Conservation (phyloP, 1,140 invertebrate genomes). For the Calycopis cecrops region DNA sequence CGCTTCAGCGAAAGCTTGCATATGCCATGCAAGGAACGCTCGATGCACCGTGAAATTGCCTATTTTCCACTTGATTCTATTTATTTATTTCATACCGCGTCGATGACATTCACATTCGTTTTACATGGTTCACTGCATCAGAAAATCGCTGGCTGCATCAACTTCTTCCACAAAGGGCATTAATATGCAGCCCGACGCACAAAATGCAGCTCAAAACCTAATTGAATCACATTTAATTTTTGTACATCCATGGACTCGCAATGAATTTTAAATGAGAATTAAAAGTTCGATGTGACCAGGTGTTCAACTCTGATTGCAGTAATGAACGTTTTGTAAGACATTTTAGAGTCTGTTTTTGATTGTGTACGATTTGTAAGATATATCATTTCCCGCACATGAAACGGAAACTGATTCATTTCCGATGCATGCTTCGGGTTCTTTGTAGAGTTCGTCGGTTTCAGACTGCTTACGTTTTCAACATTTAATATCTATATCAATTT, state of each 20-base stretch:
- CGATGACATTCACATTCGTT: conserved; percentile 52
- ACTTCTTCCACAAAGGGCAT: conserved; percentile 18
- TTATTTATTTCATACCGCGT: conserved; percentile 71
- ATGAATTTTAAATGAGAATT: conserved; percentile 53
- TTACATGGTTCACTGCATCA: conserved; percentile 22
- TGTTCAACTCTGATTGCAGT: conserved; percentile 35
- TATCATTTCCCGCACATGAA: conserved; percentile 61
- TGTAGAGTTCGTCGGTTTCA: conserved; percentile 63
- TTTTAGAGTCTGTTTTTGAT: conserved; percentile 43
- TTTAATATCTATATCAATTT: conserved; percentile 70
- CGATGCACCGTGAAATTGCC: conserved; percentile 73
- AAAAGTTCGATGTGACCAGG: conserved; percentile 48
- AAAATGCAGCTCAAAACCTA: conserved; percentile 28
- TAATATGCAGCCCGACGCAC: conserved; percentile 24
- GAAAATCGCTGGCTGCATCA: conserved; percentile 28
- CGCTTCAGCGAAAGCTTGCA: conserved; percentile 42
- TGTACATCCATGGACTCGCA: conserved; percentile 42
- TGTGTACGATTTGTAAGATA: conserved; percentile 40
- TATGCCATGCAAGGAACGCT: conserved; percentile 58
- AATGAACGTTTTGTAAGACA: conserved; percentile 33
- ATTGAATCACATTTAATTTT: conserved; percentile 47
- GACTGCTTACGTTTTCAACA: conserved; percentile 69
- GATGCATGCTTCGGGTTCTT: conserved; percentile 71
- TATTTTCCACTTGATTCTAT: conserved; percentile 73
- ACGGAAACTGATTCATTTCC: conserved; percentile 74